Evolutionary conservation across 2,888 invertebrate species (phyloP), one percentile per base, ranked within the genome.

Genomic region (Limnephilus marmoratus): DNA sequence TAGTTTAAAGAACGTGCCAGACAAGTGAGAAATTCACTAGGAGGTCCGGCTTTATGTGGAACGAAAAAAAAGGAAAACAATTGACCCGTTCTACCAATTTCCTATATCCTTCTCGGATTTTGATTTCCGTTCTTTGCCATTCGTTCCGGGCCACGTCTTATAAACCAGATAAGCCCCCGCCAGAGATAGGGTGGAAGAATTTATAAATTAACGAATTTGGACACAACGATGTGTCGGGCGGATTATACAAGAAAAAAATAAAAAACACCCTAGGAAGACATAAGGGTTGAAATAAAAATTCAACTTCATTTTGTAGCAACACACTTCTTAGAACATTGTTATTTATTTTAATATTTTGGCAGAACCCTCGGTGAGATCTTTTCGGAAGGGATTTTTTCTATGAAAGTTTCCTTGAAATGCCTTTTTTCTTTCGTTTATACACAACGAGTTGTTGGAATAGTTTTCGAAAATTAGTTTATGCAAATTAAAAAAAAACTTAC

Each of bases 41-140:
- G 41, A 37, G 9, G 83, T 18, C 37, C 18, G 24, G 83, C 24
- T 24, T 11, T 83, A 37, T 83, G 13, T 15, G 68, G 49, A 45
- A 29, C 24, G 85, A 31, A 68, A 89, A 82, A 31, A 91, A 88
- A 86, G 53, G 88, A 92, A 92, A 92, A 92, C 92, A 92, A 92
- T 92, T 92, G 92, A 92, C 91, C 92, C 91, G 92, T 91, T 92
- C 91, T 53, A 53, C 91, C 92, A 92, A 92, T 92, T 92, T 92
- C 92, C 92, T 53, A 80, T 80, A 82, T 85, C 86, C 82, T 92
- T 83, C 82, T 68, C 81, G 81, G 53, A 49, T 81, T 92, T 92
- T 92, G 92, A 92, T 92, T 92, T 92, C 91, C 92, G 92, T 41
- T 91, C 91, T 92, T 85, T 90, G 68, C 90, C 68, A 83, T 90